Percentiles rank a stretch among this genome's conserved stretches.
phyloP scores from a whole-genome alignment of 2,888 invertebrate genomes.

The Platycheirus albimanus region DNA sequence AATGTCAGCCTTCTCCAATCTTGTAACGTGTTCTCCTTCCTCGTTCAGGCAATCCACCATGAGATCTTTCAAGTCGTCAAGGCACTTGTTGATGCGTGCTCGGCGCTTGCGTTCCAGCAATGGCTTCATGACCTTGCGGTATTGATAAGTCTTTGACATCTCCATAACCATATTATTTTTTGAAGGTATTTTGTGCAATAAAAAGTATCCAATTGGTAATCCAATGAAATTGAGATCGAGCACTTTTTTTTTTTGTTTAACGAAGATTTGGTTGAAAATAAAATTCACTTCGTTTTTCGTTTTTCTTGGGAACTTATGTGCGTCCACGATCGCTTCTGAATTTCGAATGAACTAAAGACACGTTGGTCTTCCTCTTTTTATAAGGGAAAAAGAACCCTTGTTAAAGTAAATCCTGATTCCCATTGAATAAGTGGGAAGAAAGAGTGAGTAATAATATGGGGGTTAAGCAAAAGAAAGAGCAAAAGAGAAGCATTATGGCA shows the following conservation, averaged over 20 bases:
- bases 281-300: conserved; percentile 39
- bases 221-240: conserved; percentile 59
- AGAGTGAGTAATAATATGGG: too few species aligned
- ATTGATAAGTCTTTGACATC: conserved; percentile 95
- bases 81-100: conserved; percentile 94
- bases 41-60: conserved; percentile 89
- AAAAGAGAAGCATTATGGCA: too few species aligned
- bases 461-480: too few species aligned
- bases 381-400: conserved; percentile 76
- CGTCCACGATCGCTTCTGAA: conserved; percentile 77
- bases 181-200: too few species aligned
- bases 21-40: conserved; percentile 93
- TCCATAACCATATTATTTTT: conserved; percentile 83
- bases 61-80: conserved; percentile 94
- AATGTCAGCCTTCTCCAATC: conserved; percentile 94
- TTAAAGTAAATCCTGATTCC: conserved; percentile 61
- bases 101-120: conserved; percentile 94
- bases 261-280: conserved; percentile 57
- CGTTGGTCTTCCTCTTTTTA: conserved; percentile 81
- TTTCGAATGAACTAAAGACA: conserved; percentile 82
- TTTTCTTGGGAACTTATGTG: conserved; percentile 70
- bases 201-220: conserved; percentile 36
- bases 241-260: conserved; percentile 61
- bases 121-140: conserved; percentile 97
- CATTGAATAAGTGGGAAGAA: conserved; percentile 31